Base-by-base conservation (phyloP, 1,140 invertebrate species). In the Sminthurides bifidus region DNA sequence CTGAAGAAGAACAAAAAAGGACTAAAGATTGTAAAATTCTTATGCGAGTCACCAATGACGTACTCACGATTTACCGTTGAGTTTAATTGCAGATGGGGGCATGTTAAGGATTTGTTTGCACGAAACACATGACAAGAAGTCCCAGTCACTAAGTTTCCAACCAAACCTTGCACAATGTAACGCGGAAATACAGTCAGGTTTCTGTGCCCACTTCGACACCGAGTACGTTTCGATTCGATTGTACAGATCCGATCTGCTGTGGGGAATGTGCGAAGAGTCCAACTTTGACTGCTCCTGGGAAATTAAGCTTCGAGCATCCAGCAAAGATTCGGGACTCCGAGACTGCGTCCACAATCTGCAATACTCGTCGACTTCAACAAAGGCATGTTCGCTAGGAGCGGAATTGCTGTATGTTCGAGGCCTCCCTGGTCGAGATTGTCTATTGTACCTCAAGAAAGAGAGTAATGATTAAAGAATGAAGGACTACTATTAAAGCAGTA, bases 61-160 rank as follows among this genome's bases (percentile, higher is more conserved):
- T 17, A 19, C 17, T 43, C 6, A 43, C 6, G 24, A 43, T 43
- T 43, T 14, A 48, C 46, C 46, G 21, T 33, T 3, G 14, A 26
- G 19, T 33, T 49, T 49, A 8, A 31, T 5, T 8, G 17, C 19
- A n/a, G 19, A 31, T 3, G 44, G 30, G 44, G 46, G 46, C 12
- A 49, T 19, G 6, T 14, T 27, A 17, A 33, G 27, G 35, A 49
- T 33, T 19, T 33, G 3, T 49, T 49, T 49, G 30, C 46, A 49
- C 3, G 46, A 10, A 35, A 49, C 46, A 33, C 46, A 49, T 3
- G 46, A 14, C 31, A 49, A 26, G 10, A 21, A 49, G 4, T 31
- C 46, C 46, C 46, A 49, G 19, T 49, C 46, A n/a, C 15, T 49
- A 4, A 49, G 17, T 33, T 49, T 49, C 46, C 46, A 49, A 8